Conservation (phyloP, 1,140 invertebrate genomes). For the Trichomalopsis sarcophagae region DNA sequence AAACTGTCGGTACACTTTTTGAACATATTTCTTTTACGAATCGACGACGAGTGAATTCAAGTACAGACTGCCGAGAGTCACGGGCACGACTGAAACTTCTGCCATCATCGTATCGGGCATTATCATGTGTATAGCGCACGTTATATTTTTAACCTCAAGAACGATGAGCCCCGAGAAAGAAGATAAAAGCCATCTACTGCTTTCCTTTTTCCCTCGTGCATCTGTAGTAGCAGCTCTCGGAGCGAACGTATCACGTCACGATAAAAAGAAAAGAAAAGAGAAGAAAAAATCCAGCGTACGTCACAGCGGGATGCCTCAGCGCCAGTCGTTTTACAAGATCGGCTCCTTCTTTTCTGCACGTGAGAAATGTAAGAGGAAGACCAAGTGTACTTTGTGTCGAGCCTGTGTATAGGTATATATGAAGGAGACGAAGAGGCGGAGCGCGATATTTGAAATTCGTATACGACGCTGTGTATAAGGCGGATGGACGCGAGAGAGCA, state of each 20-base stretch:
- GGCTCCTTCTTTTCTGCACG: constrained; percentile 14
- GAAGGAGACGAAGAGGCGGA: background rate
- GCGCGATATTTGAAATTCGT: constrained; percentile 20
- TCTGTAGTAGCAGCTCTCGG: constrained; percentile 14
- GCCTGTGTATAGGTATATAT: background rate
- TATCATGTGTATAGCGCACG: background rate
- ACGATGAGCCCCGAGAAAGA: background rate
- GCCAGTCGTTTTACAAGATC: constrained; percentile 28
- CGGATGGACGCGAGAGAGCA: background rate
- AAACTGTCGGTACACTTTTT: too few relatives aligned
- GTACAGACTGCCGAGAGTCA: background rate
- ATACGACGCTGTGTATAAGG: background rate
- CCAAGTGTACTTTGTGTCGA: background rate
- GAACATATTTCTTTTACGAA: too few relatives aligned
- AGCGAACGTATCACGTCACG: background rate
- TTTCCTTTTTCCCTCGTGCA: background rate
- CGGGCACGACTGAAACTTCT: background rate
- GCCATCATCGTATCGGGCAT: background rate
- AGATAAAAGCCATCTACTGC: background rate
- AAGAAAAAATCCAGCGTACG: background rate
- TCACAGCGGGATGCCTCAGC: constrained; percentile 25
- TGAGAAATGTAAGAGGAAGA: background rate
- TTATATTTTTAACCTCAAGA: background rate
- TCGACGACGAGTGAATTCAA: too few relatives aligned
- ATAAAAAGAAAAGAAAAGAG: background rate